A percentile compares a stretch with the other conserved stretches of the same genome.
Evolutionary conservation across 2,797 vertebrate species (phyloP).

Genomic region (Tapirus indicus): DNA sequence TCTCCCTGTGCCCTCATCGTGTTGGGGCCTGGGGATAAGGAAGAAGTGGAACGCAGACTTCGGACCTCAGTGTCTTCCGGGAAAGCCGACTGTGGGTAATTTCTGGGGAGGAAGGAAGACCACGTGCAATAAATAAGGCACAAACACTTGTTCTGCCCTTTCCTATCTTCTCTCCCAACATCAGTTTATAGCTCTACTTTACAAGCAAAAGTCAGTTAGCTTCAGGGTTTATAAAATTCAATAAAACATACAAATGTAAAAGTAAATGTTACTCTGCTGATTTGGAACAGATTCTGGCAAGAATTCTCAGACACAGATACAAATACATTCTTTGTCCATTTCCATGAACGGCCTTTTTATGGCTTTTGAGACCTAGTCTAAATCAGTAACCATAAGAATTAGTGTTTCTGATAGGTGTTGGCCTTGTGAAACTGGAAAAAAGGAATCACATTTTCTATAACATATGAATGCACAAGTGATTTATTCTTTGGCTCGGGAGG

Average conservation of each 20-base stretch:
- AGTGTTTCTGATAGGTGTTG: constrained; percentile 72
- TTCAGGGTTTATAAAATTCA: constrained; percentile 63
- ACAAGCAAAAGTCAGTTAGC: constrained; percentile 29
- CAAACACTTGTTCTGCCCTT: not conserved
- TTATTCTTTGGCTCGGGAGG: constrained; percentile 69
- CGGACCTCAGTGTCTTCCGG: not conserved
- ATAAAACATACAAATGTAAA: constrained; percentile 43
- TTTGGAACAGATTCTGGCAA: constrained; percentile 53
- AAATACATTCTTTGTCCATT: constrained; percentile 70
- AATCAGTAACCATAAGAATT: constrained; percentile 66
- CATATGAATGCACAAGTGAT: constrained; percentile 71
- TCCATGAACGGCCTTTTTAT: constrained; percentile 38
- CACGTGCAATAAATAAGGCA: not conserved
- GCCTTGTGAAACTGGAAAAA: constrained; percentile 63
- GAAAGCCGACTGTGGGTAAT: not conserved
- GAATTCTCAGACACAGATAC: constrained; percentile 63
- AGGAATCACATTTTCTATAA: constrained; percentile 68
- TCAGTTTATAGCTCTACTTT: constrained; percentile 33
- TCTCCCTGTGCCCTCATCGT: not conserved
- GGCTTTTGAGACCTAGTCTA: constrained; percentile 30
- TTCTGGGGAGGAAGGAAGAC: not conserved
- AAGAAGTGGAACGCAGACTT: not conserved
- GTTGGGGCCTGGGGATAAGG: not conserved
- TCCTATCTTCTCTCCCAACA: not conserved
- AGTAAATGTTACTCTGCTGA: constrained; percentile 41